Conservation (phyloP, 2,797 vertebrate species). For the Eulemur mongoz region DNA sequence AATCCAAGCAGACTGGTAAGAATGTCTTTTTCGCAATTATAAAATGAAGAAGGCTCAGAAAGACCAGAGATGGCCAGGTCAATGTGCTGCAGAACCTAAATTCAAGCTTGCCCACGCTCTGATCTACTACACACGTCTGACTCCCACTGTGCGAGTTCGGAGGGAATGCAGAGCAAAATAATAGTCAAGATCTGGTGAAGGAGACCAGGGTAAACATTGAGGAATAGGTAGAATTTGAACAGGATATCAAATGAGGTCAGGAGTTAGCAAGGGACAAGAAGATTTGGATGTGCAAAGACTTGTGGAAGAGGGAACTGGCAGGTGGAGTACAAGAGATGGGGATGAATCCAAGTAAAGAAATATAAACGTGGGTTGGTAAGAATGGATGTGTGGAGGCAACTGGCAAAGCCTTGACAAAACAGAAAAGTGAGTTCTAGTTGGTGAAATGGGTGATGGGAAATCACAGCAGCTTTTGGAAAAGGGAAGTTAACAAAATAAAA, state of each 20-base stretch:
- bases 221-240: neutral
- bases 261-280: neutral
- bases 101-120: neutral
- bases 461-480: neutral
- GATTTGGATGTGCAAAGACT: neutral
- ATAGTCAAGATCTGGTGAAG: neutral
- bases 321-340: neutral
- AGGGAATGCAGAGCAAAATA: neutral
- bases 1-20: neutral
- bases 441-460: neutral
- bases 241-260: neutral
- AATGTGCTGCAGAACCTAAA: neutral
- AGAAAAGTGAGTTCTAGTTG: neutral
- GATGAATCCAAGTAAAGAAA: neutral
- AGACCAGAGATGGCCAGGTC: neutral
- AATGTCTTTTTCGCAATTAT: neutral
- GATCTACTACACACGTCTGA: neutral
- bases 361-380: neutral
- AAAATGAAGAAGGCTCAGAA: neutral
- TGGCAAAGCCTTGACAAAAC: neutral
- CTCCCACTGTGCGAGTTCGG: neutral
- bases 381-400: neutral
- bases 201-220: neutral
- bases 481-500: neutral
- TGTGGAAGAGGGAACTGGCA: neutral